phyloP scores from a whole-genome alignment of 2,113 vertebrate species.

The Bambusicola thoracicus region DNA sequence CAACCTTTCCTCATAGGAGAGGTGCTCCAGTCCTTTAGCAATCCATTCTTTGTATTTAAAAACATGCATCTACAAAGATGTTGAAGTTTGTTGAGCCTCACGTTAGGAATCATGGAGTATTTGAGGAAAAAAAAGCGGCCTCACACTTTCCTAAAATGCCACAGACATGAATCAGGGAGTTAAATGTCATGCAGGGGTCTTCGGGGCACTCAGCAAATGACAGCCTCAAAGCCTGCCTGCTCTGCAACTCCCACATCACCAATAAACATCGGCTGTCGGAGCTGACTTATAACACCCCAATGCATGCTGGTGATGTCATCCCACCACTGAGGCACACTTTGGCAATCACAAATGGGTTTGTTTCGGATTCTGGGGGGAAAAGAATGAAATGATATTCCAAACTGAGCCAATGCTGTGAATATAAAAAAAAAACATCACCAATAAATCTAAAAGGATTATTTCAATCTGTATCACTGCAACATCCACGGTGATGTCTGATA shows the following conservation, averaged over 20 bases:
- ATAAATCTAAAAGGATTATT: not conserved
- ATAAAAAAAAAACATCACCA: not conserved
- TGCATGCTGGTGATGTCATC: not conserved
- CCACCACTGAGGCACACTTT: not conserved
- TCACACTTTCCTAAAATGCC: not conserved
- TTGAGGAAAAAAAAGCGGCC: not conserved
- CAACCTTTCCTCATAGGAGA: no score
- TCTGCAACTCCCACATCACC: not conserved
- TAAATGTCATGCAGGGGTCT: accelerated
- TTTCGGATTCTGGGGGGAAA: not conserved
- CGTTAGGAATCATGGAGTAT: not conserved
- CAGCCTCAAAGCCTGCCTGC: not conserved
- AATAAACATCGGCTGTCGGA: not conserved
- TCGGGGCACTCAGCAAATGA: not conserved
- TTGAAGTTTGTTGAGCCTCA: not conserved
- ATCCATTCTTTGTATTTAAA: not conserved
- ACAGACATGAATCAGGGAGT: not conserved
- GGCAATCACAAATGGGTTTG: not conserved
- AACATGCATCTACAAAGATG: accelerated
- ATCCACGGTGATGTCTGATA: accelerated
- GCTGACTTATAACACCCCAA: not conserved
- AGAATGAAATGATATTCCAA: not conserved
- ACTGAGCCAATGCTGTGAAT: not conserved
- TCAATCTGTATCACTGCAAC: not conserved
- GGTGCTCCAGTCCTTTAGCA: no score